Base-by-base conservation (phyloP, 1,140 invertebrate species). In the Grapholita molesta region DNA sequence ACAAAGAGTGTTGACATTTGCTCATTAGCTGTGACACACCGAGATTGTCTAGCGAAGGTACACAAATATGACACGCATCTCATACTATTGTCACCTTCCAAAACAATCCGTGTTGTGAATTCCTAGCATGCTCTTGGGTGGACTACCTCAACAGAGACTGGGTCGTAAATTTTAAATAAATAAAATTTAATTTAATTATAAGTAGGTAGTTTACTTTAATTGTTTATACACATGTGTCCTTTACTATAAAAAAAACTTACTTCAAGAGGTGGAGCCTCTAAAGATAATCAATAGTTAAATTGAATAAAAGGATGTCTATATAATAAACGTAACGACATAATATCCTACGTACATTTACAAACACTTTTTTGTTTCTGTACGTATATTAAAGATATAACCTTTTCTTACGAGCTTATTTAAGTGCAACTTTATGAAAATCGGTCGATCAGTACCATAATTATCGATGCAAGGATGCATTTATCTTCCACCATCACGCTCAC, bases 21-120 rank as follows among this genome's bases (percentile, higher is more conserved):
- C 42, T 48, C 42, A 48, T 48, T 21, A 48, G 42, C 42, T 48
- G 18, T 61, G 55, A 61, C 55, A 61, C 55, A 61, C 25, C 55
- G 24, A 32, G 55, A 61, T 61, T 61, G 55, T 61, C 55, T 61
- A 61, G 24, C 25, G 55, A 32, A 61, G 24, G 55, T 61, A 61
- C 55, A 61, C 24, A 61, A 28, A 61, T 61, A 61, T 30, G 55
- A 28, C 55, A 81, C 68, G 61, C 71, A 68, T 74, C 75, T 67
- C 77, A 72, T 67, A 66, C 79, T 70, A 86, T 86, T 88, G 85
- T 88, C 64, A 73, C 64, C 55, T 61, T 25, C 66, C 52, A 65
- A 66, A 84, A 85, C 86, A 88, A 88, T 88, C 71, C 69, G 48
- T 88, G 80, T 86, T 86, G 76, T 82, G 79, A 74, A 82, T 61